A percentile compares a stretch with the other conserved stretches of the same genome.
These are phyloP conservation scores for Stigmatopora argus DNA, from an alignment of 2,113 vertebrate species.

Conservation along the genomic window DNA sequence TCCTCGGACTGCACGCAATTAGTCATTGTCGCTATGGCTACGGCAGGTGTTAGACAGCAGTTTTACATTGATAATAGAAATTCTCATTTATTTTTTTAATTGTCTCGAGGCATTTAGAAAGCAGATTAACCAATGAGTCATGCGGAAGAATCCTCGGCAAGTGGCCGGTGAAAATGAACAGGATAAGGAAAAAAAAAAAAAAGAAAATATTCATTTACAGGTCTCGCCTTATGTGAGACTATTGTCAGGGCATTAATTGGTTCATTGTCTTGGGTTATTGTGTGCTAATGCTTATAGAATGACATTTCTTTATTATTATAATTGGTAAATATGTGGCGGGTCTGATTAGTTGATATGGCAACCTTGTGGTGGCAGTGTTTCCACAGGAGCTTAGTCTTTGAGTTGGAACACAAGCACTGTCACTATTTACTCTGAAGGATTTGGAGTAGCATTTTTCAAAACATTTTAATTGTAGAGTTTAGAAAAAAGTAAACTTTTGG, in stretches of 20 bases:
- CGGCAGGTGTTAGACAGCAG: constrained; percentile 49
- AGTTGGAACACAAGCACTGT: not conserved
- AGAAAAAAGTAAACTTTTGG: not conserved
- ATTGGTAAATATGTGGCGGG: not conserved
- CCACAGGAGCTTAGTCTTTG: not conserved
- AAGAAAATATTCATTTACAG: constrained; percentile 3
- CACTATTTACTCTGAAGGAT: not conserved
- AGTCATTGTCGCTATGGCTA: constrained; percentile 55
- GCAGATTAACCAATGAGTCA: constrained; percentile 50
- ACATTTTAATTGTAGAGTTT: not conserved
- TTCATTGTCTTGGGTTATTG: constrained; percentile 1
- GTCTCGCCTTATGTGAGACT: constrained; percentile 8
- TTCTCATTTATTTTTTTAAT: constrained; percentile 57
- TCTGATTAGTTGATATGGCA: constrained; percentile 8
- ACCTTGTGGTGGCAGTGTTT: constrained; percentile 61
- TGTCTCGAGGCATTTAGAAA: constrained; percentile 50
- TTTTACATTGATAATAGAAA: constrained; percentile 53
- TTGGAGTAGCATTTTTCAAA: not conserved
- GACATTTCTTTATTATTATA: not conserved
- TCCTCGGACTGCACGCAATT: constrained; percentile 16
- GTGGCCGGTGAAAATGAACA: constrained; percentile 49
- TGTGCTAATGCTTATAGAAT: not conserved
- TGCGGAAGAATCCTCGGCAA: constrained; percentile 37
- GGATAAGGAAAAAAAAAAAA: constrained; percentile 31
- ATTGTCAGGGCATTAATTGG: constrained; percentile 8